Percentiles rank a stretch among this genome's conserved stretches.
These are phyloP conservation scores for Phenganax stokvisi DNA, from an alignment of 92 coral and sea anemone genomes.

Conservation along the genomic window DNA sequence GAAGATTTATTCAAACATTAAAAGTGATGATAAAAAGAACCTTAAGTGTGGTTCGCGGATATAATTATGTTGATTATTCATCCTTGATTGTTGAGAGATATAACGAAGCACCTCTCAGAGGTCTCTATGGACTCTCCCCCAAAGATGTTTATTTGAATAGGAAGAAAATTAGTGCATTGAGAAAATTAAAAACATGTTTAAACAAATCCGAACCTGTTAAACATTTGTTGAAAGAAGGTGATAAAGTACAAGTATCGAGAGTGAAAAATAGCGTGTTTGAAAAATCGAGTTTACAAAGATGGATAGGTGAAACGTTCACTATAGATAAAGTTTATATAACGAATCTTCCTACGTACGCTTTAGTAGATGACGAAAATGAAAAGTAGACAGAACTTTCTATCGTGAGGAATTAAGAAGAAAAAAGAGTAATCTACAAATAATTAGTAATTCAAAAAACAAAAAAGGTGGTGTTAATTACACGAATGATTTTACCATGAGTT, in stretches of 20 bases:
- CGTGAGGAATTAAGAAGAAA: no score
- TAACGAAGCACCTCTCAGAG: not conserved
- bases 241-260: not conserved
- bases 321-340: no score
- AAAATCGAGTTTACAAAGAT: not conserved
- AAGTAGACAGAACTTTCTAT: no score
- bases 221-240: not conserved
- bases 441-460: no score
- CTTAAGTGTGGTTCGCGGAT: no score
- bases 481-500: not conserved
- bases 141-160: not conserved
- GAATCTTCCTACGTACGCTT: no score
- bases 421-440: not conserved
- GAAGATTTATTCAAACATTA: no score
- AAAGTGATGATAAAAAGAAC: no score
- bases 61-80: no score
- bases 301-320: no score
- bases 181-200: no score
- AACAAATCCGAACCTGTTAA: not conserved
- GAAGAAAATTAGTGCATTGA: not conserved
- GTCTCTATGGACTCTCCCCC: not conserved
- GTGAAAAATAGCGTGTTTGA: not conserved
- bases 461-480: not conserved
- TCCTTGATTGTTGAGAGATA: not conserved
- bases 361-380: not conserved